Base-by-base conservation (phyloP, 1,140 invertebrate genomes). In the Cyclina sinensis region DNA sequence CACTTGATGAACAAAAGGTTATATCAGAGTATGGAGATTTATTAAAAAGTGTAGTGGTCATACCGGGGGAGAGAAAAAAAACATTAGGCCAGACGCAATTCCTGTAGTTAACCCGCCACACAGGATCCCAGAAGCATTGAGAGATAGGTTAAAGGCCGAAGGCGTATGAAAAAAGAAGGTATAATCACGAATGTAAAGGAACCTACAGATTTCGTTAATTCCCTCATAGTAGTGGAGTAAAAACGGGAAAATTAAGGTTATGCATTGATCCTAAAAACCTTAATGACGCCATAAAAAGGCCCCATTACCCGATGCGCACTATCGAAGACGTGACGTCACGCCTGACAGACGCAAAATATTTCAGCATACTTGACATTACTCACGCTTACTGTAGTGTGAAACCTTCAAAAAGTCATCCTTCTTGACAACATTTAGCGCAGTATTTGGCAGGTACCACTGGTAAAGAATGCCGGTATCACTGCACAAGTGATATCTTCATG, bases 391-490 rank as follows among this genome's bases (percentile, higher is more conserved):
- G 78, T 46, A 59, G 78, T 48, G 39, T 80, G 1, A 85, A 89
- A 32, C 88, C 94, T 11, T 94, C 14, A 89, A 92, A n/a, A 86
- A 90, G 46, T 86, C 87, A 32, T 89, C 91, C 35, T 73, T 18
- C 24, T 35, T 73, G 68, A 73, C 68, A 35, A 73, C 68, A 18
- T 73, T 73, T 73, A 73, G 68, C 32, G 32, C 37, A 16, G 30
- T 32, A 24, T 87, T 87, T 54, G 74, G 86, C n/a, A 18, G 74
- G 21, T 79, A 65, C 57, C 43, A 57, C 12, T 87, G 24, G 4
- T n/a, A 12, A 21, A 27, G 84, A 14, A 24, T 86, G 46, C 46
- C 93, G 16, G 91, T 94, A 89, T 93, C 91, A 70, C 24, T 73
- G 9, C 43, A 46, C 16, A 7, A 46, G n/a, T n/a, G n/a, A n/a